These are phyloP conservation scores for Hippocampus mohnikei DNA, from an alignment of 2,113 vertebrate genomes.

Conservation along the genomic window DNA sequence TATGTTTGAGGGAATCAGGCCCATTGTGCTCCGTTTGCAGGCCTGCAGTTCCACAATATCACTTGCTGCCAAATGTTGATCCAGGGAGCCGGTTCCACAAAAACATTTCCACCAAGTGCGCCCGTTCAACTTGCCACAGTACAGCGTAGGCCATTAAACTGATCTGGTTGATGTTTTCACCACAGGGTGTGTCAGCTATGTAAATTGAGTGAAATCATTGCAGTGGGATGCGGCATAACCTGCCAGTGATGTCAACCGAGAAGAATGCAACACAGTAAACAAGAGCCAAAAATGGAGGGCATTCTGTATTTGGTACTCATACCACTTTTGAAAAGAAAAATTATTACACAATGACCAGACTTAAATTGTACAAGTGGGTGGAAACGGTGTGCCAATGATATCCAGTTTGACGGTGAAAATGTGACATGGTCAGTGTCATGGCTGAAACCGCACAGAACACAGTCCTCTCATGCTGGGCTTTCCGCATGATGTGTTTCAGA, in stretches of 20 bases:
- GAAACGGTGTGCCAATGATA: background rate
- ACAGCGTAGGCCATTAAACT: too few species aligned
- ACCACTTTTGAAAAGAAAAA: background rate
- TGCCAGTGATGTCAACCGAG: background rate
- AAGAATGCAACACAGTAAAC: background rate
- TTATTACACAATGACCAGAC: background rate
- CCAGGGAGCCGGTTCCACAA: background rate
- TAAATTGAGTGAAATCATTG: background rate
- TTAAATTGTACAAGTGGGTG: background rate
- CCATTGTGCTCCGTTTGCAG: constrained; percentile 2
- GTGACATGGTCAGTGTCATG: constrained; percentile 8
- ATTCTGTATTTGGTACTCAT: too few species aligned
- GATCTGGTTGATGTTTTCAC: background rate
- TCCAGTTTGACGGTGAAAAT: background rate
- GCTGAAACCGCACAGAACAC: constrained; percentile 8
- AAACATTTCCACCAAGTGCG: background rate
- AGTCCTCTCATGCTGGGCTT: constrained; percentile 10
- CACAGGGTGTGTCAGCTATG: constrained; percentile 2
- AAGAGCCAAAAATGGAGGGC: background rate
- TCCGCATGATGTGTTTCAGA: constrained; percentile 28
- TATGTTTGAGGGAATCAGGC: background rate
- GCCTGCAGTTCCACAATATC: constrained; percentile 4
- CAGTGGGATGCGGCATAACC: background rate
- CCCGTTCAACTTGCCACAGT: background rate
- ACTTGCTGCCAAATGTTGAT: constrained; percentile 12